phyloP scores from a whole-genome alignment of 2,113 vertebrate genomes.

The Ascaphus truei region DNA sequence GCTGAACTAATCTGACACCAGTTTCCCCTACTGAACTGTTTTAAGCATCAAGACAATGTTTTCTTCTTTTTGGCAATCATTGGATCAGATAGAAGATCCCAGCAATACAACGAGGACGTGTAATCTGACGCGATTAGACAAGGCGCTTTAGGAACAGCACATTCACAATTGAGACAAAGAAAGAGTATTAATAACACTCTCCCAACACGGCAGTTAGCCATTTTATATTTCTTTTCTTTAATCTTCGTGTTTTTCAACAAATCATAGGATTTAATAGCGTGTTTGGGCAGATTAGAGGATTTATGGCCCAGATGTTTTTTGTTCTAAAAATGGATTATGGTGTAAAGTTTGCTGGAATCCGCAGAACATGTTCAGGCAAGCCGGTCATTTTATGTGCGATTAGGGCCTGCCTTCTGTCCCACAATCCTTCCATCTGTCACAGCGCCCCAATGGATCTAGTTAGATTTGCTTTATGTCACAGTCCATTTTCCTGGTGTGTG shows the following conservation, averaged over 20 bases:
- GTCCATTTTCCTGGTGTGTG: not conserved
- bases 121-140: conserved; percentile 95
- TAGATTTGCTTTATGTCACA: conserved; percentile 49
- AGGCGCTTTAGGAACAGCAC: conserved; percentile 88
- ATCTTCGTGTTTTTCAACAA: conserved; percentile 98
- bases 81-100: conserved; percentile 69
- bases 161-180: conserved; percentile 91
- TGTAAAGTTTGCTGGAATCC: conserved; percentile 92
- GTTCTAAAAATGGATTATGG: conserved; percentile 97
- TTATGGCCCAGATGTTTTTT: conserved; percentile 98
- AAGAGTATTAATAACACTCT: conserved; percentile 88
- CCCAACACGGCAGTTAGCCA: conserved; percentile 80
- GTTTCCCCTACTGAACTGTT: conserved; percentile 52
- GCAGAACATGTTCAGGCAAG: conserved; percentile 78
- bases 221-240: conserved; percentile 91
- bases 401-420: conserved; percentile 72
- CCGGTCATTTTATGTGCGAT: conserved; percentile 74
- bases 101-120: conserved; percentile 77
- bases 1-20: conserved; percentile 53
- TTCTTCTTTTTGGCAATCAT: conserved; percentile 61
- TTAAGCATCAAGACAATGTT: conserved; percentile 58
- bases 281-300: conserved; percentile 96
- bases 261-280: conserved; percentile 94
- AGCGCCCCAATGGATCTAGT: conserved; percentile 71
- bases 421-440: conserved; percentile 82